Conservation (phyloP, 2,113 vertebrate genomes). For the Hydrochoerus hydrochaeris region DNA sequence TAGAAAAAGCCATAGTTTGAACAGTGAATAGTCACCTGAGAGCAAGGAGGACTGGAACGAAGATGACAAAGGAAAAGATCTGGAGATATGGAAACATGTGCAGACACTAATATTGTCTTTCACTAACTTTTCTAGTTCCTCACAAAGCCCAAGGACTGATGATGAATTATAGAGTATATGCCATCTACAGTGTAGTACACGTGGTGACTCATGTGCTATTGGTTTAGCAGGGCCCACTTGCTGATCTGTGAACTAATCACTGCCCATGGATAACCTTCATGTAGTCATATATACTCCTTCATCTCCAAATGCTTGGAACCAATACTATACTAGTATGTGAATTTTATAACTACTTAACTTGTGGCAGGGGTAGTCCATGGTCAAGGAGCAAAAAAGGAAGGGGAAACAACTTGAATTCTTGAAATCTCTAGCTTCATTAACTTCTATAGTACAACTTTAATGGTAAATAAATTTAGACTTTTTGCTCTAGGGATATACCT, state of each 20-base stretch:
- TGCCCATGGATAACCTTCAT: neutral
- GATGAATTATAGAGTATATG: neutral
- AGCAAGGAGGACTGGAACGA: neutral
- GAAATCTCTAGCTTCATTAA: neutral
- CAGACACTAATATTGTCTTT: neutral
- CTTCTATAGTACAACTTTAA: neutral
- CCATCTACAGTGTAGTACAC: neutral
- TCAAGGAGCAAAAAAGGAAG: neutral
- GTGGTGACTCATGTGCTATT: neutral
- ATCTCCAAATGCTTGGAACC: neutral
- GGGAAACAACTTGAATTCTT: neutral
- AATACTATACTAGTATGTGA: neutral
- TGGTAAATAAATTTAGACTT: constrained; percentile 24
- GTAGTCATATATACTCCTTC: neutral
- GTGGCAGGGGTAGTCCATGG: neutral
- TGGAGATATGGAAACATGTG: neutral
- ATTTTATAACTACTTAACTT: constrained; percentile 37
- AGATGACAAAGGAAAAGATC: neutral
- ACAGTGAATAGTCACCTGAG: neutral
- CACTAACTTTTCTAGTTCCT: neutral
- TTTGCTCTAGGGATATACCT: neutral
- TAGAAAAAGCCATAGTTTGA: neutral
- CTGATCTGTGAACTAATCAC: neutral
- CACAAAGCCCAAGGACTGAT: neutral
- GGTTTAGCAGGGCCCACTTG: neutral